These are phyloP conservation scores for Halyomorpha halys DNA, from an alignment of 1,140 invertebrate genomes.

Conservation along the genomic window DNA sequence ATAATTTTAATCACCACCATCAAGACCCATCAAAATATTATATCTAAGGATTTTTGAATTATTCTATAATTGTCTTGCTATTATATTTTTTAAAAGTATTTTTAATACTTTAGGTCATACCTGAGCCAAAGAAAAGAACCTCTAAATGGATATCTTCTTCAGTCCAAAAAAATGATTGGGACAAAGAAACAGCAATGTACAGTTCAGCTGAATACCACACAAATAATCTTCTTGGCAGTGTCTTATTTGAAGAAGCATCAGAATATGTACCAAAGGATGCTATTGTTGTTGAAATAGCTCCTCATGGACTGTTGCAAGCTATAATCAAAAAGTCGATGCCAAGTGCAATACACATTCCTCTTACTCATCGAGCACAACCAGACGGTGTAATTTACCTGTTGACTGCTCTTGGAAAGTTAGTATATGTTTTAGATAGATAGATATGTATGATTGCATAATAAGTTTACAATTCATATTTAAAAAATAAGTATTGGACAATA, in stretches of 20 bases:
- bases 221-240: conserved; percentile 55
- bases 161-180: conserved; percentile 40
- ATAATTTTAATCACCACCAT: too few relatives aligned
- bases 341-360: conserved; percentile 43
- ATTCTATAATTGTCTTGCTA: too few relatives aligned
- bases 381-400: conserved; percentile 43
- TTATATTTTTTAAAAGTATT: too few relatives aligned
- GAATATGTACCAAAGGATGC: conserved; percentile 46
- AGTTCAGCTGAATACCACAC: conserved; percentile 56
- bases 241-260: conserved; percentile 49
- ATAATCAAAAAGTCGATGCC: conserved; percentile 43
- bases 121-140: conserved; percentile 41
- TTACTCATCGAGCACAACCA: conserved; percentile 44
- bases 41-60: too few relatives aligned
- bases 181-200: conserved; percentile 38
- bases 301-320: conserved; percentile 48
- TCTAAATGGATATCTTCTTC: conserved; percentile 51
- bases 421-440: too few relatives aligned
- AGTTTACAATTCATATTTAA: too few relatives aligned
- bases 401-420: conserved; percentile 44
- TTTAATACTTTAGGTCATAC: conserved; percentile 38
- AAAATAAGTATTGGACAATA: too few relatives aligned
- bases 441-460: too few relatives aligned
- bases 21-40: too few relatives aligned
- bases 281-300: conserved; percentile 49